A percentile compares a stretch with the other conserved stretches of the same genome.
These are phyloP conservation scores for Aix galericulata DNA, from an alignment of 2,113 vertebrate genomes.

Conservation along the genomic window DNA sequence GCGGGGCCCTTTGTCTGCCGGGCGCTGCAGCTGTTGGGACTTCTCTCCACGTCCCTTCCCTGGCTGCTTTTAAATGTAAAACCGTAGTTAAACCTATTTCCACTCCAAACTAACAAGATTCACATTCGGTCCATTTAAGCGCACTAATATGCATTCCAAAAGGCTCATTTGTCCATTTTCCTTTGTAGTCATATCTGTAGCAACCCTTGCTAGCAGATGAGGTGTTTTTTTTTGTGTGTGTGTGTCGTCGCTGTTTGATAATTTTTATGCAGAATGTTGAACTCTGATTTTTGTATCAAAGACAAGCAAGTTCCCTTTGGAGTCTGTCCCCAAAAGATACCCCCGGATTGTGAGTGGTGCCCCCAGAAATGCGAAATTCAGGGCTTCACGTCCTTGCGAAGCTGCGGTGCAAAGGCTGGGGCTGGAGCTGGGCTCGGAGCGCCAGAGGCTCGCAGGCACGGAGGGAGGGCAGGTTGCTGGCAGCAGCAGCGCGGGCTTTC, in stretches of 20 bases:
- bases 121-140: background rate
- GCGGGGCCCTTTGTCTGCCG: background rate
- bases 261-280: background rate
- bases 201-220: background rate
- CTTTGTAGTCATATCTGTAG: background rate
- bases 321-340: background rate
- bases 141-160: background rate
- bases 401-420: background rate
- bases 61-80: conserved; percentile 52
- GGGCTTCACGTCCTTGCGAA: background rate
- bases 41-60: background rate
- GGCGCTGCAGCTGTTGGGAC: background rate
- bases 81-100: conserved; percentile 4
- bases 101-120: background rate
- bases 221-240: background rate
- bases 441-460: background rate
- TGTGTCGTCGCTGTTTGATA: background rate
- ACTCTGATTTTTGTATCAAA: background rate
- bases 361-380: background rate
- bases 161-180: background rate
- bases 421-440: background rate
- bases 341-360: fast-evolving
- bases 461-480: background rate
- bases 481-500: background rate
- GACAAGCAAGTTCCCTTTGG: background rate